Evolutionary conservation across 2,888 invertebrate species (phyloP), one percentile per base, ranked within the genome.

Genomic region (Petrolisthes cinctipes): DNA sequence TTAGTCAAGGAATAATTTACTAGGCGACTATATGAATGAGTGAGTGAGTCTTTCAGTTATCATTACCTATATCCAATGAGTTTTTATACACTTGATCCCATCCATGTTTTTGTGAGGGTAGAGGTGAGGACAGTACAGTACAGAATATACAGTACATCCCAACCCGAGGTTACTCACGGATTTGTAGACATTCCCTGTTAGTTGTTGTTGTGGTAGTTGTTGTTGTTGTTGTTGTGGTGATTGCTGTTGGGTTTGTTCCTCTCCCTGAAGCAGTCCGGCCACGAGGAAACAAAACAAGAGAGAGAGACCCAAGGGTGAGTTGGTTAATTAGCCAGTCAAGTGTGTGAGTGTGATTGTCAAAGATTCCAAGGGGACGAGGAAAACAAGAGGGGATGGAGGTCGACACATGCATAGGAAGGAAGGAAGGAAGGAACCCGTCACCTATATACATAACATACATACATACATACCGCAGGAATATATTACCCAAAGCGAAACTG

Each of bases 171-270:
- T 86, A 86, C 86, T 86, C 86, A 86, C 86, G 66, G 86, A 80
- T 61, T 86, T 86, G 86, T 82, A 86, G 86, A 86, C 86, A 76
- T 82, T 86, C 51, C 86, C 86, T 61, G 82, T 82, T 51, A 71
- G 86, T 76, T 73, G 85, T 68, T 56, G 66, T 79, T 79, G 85
- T 68, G 61, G 83, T 61, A 37, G 76, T 76, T 57, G 83, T 76
- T 20, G 57, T 61, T 78, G 66, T 79, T 79, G 85, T 68, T 79
- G 83, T 61, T 57, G 76, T 76, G 23, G 83, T 76, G 56, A 51
- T 61, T 78, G 61, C 61, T 73, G 56, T n/a, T 53, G 23, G 17
- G 83, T 14, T 51, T 37, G 76, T 61, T 85, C 84, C 79, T 85
- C 84, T 20, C 78, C 84, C 84, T 85, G 84, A 5, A 17, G 54